Evolutionary conservation across 2,113 vertebrate genomes (phyloP), one percentile per base, ranked within the genome.

Genomic region (Heliornis fulica): DNA sequence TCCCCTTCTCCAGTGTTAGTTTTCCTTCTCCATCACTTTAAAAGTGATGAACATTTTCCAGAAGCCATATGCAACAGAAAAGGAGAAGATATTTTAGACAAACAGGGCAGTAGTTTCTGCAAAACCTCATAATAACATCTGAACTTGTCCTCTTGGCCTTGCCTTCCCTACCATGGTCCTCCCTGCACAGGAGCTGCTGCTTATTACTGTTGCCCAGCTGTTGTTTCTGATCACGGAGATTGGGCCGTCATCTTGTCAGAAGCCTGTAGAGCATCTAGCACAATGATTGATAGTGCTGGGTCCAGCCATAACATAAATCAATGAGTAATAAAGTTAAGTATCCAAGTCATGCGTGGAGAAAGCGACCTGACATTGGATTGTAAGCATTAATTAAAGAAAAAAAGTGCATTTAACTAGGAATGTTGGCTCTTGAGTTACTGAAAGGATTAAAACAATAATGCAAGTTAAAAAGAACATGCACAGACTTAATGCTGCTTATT

Each of bases 241-340:
- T 61, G 46, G 76, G 56, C 38, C 60, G 41, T 54, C 54, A 15
- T 89, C 89, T 86, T 56, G 56, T 63, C 85, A 86, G 66, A 92
- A 92, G 51, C 60, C 56, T 86, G 21, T 13, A 57, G 54, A 50
- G 56, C 14, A 74, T 32, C 56, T 79, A 83, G 40, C 1, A 2
- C 72, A 87, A 9, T 76, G 72, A 68, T 45, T 86, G 85, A 93
- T 74, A 92, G 28, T 48, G 15, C 51, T 84, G 48, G 31, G 43
- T 94, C 46, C 17, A 50, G 70, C 41, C 56, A 48, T 40, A 92
- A 68, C 25, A 19, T 72, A 88, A 95, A 95, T 87, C 90, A 84
- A 71, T 68, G 28, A 89, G 57, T 28, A 95, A 89, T 78, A 60
- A 81, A 89, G 65, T 66, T 59, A 92, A 90, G 50, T 50, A 71